Conservation (phyloP, 2,113 vertebrate genomes). For the Cacatua alba region DNA sequence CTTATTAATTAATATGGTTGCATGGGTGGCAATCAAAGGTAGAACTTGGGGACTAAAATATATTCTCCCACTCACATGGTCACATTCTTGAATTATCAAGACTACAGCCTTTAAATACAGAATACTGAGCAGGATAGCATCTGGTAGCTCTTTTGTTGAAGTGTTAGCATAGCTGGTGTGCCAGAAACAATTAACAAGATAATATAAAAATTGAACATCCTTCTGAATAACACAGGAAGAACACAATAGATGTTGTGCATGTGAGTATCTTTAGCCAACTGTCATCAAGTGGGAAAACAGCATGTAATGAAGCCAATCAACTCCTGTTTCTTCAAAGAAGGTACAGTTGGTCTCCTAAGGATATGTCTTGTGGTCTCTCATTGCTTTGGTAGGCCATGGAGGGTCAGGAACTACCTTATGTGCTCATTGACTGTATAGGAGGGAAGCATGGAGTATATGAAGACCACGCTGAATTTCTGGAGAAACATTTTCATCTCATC, state of each 20-base stretch:
- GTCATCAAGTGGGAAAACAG: background rate
- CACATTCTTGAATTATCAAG: background rate
- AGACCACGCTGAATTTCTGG: constrained; percentile 64
- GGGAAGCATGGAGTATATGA: constrained; percentile 45
- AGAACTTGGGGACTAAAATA: background rate
- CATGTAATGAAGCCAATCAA: background rate
- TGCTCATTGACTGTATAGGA: constrained; percentile 67
- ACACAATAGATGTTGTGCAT: background rate
- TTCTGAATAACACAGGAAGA: background rate
- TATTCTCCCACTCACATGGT: background rate
- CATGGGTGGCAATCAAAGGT: background rate
- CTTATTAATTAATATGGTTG: background rate
- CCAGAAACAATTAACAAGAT: background rate
- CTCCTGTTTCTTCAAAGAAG: background rate
- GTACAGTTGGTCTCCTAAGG: background rate
- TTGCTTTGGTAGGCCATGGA: constrained; percentile 61
- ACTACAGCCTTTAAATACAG: background rate
- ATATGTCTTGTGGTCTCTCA: background rate
- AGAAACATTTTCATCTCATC: constrained; percentile 76
- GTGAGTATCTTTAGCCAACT: background rate
- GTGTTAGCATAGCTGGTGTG: background rate
- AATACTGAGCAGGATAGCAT: background rate
- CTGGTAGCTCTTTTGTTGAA: background rate
- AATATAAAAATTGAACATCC: background rate
- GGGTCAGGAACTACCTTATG: constrained; percentile 57